phyloP scores from a whole-genome alignment of 2,113 vertebrate genomes.

The Ptilorrhoa leucosticta region DNA sequence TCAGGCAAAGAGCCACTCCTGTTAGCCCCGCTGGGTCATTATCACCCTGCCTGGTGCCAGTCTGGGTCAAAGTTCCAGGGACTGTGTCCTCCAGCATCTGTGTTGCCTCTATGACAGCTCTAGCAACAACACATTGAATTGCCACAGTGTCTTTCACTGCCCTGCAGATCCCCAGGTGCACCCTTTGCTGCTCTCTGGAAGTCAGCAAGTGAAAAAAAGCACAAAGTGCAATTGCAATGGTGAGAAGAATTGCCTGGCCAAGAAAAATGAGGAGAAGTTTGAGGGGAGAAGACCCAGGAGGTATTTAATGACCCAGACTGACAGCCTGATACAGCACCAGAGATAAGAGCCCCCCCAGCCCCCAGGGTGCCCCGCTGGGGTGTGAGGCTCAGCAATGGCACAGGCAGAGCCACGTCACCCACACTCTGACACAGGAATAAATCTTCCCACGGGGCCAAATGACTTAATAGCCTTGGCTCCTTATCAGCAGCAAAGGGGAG shows the following conservation, averaged over 20 bases:
- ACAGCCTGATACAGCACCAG: neutral
- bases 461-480: neutral
- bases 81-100: neutral
- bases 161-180: neutral
- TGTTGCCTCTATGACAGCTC: neutral
- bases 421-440: neutral
- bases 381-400: neutral
- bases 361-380: neutral
- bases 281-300: neutral
- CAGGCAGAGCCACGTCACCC: neutral
- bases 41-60: neutral
- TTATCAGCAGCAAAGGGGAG: neutral
- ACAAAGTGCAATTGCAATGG: neutral
- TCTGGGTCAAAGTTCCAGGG: too few relatives aligned
- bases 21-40: neutral
- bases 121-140: accelerated
- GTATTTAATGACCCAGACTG: neutral
- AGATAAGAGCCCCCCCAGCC: neutral
- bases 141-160: neutral
- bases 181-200: neutral
- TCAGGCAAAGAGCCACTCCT: neutral
- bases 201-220: neutral
- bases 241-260: neutral
- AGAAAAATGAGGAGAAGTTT: neutral
- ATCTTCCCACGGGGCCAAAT: neutral